Conservation (phyloP, 2,888 invertebrate species). For the Tortricodes alternella region DNA sequence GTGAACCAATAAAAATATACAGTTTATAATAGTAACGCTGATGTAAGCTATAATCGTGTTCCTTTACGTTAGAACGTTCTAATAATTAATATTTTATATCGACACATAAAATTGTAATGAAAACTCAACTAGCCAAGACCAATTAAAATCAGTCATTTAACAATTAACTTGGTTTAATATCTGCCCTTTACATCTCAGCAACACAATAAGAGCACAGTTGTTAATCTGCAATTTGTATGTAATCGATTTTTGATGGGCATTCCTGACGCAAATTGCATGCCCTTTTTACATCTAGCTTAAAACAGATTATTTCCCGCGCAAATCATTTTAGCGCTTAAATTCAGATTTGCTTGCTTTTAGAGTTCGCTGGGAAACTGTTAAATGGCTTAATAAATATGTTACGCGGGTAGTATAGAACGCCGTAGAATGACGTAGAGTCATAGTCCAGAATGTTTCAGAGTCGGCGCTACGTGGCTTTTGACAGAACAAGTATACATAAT, state of each 20-base stretch:
- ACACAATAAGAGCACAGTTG: conserved; percentile 43
- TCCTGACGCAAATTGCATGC: conserved; percentile 30
- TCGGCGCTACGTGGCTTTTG: no score
- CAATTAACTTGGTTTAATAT: conserved; percentile 21
- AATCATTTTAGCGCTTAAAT: conserved; percentile 26
- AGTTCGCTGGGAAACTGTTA: neutral
- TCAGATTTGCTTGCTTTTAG: conserved; percentile 8
- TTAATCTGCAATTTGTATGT: conserved; percentile 70
- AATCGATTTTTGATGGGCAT: conserved; percentile 77
- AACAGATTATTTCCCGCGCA: conserved; percentile 17
- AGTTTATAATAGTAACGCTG: no score
- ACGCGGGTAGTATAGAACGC: no score
- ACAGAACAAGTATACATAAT: no score
- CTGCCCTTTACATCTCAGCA: conserved; percentile 26
- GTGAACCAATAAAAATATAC: no score
- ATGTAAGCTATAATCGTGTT: no score
- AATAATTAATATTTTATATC: neutral
- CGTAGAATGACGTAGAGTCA: no score
- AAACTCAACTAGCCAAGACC: neutral
- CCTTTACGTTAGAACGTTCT: no score
- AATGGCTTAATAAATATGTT: no score
- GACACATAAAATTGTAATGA: neutral
- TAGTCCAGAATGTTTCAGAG: no score
- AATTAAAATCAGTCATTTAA: conserved; percentile 15
- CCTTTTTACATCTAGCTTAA: conserved; percentile 22